Evolutionary conservation across 2,113 vertebrate species (phyloP).

Genomic region (Syngnathus scovelli): DNA sequence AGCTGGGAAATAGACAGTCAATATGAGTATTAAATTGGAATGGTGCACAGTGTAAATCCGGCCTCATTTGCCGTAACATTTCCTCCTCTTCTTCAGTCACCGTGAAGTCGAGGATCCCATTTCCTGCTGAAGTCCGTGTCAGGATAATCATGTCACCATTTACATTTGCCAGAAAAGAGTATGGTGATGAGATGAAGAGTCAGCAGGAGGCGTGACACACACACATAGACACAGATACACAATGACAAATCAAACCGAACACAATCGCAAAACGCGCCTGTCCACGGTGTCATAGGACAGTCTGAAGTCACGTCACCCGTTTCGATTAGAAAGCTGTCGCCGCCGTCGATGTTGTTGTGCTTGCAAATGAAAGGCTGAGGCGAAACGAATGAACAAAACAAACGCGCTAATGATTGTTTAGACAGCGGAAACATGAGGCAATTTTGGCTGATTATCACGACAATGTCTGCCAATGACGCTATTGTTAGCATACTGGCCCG

Average conservation of each 20-base stretch:
- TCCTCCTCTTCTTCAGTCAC: slow-evolving; percentile 65
- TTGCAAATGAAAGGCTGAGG: slow-evolving; percentile 65
- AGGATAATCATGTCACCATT: slow-evolving; percentile 72
- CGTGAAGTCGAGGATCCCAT: slow-evolving; percentile 58
- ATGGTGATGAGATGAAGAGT: slow-evolving; percentile 65
- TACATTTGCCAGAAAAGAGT: slow-evolving; percentile 69
- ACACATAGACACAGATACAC: slow-evolving; percentile 10
- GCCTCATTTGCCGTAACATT: slow-evolving; percentile 60
- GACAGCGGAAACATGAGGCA: slow-evolving; percentile 67
- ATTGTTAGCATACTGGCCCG: slow-evolving; percentile 66
- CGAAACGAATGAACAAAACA: slow-evolving; percentile 69
- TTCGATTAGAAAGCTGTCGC: slow-evolving; percentile 65
- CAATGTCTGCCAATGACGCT: slow-evolving; percentile 69
- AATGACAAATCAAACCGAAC: slow-evolving; percentile 35
- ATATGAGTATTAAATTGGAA: not conserved
- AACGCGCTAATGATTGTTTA: slow-evolving; percentile 72
- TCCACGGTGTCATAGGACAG: slow-evolving; percentile 64
- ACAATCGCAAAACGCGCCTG: slow-evolving; percentile 54
- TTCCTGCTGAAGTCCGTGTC: slow-evolving; percentile 62
- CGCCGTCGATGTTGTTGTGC: slow-evolving; percentile 55
- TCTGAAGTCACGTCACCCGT: slow-evolving; percentile 59
- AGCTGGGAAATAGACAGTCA: not conserved
- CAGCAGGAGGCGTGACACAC: slow-evolving; percentile 54
- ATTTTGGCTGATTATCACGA: slow-evolving; percentile 69
- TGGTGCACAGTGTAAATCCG: not conserved